phyloP scores from a whole-genome alignment of 2,113 vertebrate genomes.

The Festucalex cinctus region DNA sequence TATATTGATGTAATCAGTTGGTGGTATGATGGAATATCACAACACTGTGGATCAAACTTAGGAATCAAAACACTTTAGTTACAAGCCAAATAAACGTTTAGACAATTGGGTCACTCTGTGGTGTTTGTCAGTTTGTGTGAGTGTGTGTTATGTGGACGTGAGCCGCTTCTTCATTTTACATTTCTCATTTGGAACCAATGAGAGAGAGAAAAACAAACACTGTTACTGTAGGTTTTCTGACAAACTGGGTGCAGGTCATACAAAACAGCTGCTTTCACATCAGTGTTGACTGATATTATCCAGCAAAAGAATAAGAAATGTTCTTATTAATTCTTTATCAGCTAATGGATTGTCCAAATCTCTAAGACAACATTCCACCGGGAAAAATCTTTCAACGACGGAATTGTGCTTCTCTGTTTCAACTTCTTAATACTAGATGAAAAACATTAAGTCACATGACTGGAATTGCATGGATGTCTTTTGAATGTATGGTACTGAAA shows the following conservation, averaged over 20 bases:
- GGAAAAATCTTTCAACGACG: slow-evolving; percentile 24
- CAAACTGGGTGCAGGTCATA: slow-evolving; percentile 40
- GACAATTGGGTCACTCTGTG: slow-evolving; percentile 29
- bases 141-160: slow-evolving; percentile 2
- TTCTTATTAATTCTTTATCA: slow-evolving; percentile 56
- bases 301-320: slow-evolving; percentile 34
- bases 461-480: slow-evolving; percentile 14
- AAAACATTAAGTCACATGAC: slow-evolving; percentile 12
- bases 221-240: slow-evolving; percentile 25
- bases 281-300: slow-evolving; percentile 33
- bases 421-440: slow-evolving; percentile 38
- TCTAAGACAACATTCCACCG: slow-evolving; percentile 14
- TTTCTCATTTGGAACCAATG: slow-evolving; percentile 9
- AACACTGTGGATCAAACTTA: slow-evolving; percentile 40
- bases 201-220: slow-evolving; percentile 11
- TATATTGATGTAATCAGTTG: slow-evolving; percentile 30
- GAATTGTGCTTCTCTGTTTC: slow-evolving; percentile 30
- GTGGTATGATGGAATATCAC: slow-evolving; percentile 35
- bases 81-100: slow-evolving; percentile 53
- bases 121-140: neutral
- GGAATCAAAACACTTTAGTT: slow-evolving; percentile 46
- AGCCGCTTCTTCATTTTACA: slow-evolving; percentile 22
- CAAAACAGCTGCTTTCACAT: slow-evolving; percentile 58
- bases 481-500: neutral
- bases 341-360: slow-evolving; percentile 27